A percentile compares a stretch with the other conserved stretches of the same genome.
These are phyloP conservation scores for Lophotis ruficrista DNA, from an alignment of 2,113 vertebrate species.

Conservation along the genomic window DNA sequence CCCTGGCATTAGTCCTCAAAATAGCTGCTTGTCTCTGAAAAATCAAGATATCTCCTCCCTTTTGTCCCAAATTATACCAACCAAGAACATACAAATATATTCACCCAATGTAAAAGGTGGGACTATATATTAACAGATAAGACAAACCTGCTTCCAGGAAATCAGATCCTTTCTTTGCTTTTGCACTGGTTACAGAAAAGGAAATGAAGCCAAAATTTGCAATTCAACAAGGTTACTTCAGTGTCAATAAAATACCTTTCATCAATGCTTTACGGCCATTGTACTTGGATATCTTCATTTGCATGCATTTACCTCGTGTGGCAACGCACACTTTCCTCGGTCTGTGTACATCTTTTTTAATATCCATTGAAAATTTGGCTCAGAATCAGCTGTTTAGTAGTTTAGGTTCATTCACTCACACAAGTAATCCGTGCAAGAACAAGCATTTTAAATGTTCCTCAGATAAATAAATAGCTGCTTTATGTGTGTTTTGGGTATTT, in stretches of 20 bases:
- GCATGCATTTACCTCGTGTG: conserved; percentile 7
- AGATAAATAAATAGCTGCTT: conserved; percentile 12
- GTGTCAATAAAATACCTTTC: conserved; percentile 61
- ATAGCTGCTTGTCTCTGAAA: not conserved
- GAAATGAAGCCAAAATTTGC: conserved; percentile 69
- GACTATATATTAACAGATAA: conserved; percentile 67
- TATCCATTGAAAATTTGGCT: conserved; percentile 45
- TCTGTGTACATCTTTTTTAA: conserved; percentile 27
- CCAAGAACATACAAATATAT: conserved; percentile 21
- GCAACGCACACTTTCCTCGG: not conserved
- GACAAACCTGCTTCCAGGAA: conserved; percentile 60
- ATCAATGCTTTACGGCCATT: conserved; percentile 50
- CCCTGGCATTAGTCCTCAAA: not conserved
- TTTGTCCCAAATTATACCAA: conserved; percentile 1
- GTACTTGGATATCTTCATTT: conserved; percentile 67
- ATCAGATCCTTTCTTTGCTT: conserved; percentile 65
- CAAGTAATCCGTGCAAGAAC: not conserved
- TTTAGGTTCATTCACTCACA: conserved; percentile 14
- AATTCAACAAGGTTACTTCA: conserved; percentile 59
- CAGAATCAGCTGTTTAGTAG: conserved; percentile 27
- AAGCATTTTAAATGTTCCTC: conserved; percentile 29
- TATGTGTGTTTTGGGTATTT: conserved; percentile 6
- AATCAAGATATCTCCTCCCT: conserved; percentile 22
- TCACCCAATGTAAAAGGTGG: not conserved
- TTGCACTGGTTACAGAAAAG: conserved; percentile 55